Percentiles rank a stretch among this genome's conserved stretches.
phyloP scores from a whole-genome alignment of 2,797 vertebrate species.

The Fundulus diaphanus region DNA sequence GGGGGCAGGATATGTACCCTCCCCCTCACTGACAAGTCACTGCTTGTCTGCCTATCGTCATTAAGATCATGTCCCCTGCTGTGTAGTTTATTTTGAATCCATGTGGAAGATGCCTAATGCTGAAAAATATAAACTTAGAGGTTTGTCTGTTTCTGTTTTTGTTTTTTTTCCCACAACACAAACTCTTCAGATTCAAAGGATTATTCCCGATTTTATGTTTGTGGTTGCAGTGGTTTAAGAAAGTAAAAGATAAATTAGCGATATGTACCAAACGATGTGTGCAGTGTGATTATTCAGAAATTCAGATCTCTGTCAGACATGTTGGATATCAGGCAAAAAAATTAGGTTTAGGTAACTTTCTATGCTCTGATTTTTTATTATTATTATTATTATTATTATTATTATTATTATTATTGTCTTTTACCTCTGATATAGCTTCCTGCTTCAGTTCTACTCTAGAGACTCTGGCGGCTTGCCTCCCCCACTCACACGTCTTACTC shows the following conservation, averaged over 20 bases:
- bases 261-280: neutral
- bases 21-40: constrained; percentile 37
- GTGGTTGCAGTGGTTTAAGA: neutral
- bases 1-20: constrained; percentile 57
- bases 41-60: constrained; percentile 57
- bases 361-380: neutral
- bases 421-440: neutral
- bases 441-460: neutral
- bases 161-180: neutral
- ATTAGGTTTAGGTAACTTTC: neutral
- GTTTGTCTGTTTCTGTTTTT: constrained; percentile 29
- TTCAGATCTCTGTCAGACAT: neutral
- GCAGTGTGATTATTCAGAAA: neutral
- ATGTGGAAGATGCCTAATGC: constrained; percentile 46
- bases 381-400: too few species aligned
- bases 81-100: constrained; percentile 66
- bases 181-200: neutral
- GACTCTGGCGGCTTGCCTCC: neutral
- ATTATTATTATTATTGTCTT: too few species aligned
- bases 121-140: constrained; percentile 23
- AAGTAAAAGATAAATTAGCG: neutral
- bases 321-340: neutral
- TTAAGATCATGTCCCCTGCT: constrained; percentile 48
- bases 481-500: neutral
- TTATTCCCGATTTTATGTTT: neutral